A percentile compares a stretch with the other conserved stretches of the same genome.
These are phyloP conservation scores for Notarius lentiginosus DNA, from an alignment of 2,113 vertebrate genomes.

Conservation along the genomic window DNA sequence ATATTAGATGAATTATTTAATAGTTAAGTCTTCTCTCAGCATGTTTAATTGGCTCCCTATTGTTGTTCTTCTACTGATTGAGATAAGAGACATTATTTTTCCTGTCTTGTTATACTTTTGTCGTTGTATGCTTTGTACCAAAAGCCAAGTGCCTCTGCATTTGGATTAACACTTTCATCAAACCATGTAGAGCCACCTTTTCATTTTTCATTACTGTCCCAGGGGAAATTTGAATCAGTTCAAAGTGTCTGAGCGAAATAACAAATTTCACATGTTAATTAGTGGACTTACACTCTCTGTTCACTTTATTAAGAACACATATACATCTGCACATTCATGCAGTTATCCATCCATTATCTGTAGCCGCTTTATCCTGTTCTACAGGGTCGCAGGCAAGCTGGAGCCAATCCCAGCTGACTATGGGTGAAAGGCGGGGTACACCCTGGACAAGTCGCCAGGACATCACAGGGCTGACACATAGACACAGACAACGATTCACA, in stretches of 20 bases:
- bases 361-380: too few relatives aligned
- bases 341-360: too few relatives aligned
- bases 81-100: background rate
- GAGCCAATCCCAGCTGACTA: too few relatives aligned
- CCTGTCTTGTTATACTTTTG: background rate
- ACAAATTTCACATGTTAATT: slow-evolving; percentile 7
- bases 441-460: background rate
- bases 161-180: background rate
- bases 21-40: background rate
- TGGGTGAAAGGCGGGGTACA: too few relatives aligned
- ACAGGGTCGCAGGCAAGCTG: too few relatives aligned
- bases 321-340: background rate
- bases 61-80: background rate
- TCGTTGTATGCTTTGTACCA: background rate
- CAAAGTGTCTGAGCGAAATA: background rate
- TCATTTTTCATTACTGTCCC: background rate
- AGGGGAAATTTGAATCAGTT: background rate
- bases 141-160: background rate
- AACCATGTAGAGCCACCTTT: background rate
- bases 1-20: background rate
- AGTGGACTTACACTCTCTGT: background rate
- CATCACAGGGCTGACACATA: too few relatives aligned
- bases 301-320: background rate
- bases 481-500: too few relatives aligned
- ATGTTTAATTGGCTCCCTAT: slow-evolving; percentile 1